These are phyloP conservation scores for Nothocercus julius DNA, from an alignment of 2,113 vertebrate genomes.

Conservation along the genomic window DNA sequence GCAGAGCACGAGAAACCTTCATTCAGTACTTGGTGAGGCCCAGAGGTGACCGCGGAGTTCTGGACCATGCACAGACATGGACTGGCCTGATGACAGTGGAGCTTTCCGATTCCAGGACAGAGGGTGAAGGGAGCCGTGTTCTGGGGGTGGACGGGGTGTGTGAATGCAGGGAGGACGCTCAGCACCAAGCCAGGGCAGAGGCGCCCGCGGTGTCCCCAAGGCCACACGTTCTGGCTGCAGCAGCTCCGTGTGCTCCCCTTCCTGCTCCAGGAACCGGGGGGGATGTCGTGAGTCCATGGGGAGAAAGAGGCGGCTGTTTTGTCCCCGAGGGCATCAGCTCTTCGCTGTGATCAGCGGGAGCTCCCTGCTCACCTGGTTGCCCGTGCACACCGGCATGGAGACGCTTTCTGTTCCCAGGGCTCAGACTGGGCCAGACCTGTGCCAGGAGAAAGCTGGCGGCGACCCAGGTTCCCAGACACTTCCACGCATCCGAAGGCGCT, in stretches of 20 bases:
- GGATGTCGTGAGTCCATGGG: neutral
- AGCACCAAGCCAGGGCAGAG: neutral
- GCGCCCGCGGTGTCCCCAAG: neutral
- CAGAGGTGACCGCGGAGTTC: neutral
- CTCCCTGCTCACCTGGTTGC: rapidly evolving
- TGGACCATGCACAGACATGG: neutral
- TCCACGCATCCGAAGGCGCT: neutral
- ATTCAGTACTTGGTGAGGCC: neutral
- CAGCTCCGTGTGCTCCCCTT: neutral
- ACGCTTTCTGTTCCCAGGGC: neutral
- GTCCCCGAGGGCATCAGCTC: neutral
- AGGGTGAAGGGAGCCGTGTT: neutral
- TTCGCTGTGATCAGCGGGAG: neutral
- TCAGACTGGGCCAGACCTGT: rapidly evolving
- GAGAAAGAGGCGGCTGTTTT: neutral
- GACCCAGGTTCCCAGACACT: neutral
- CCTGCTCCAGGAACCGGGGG: neutral
- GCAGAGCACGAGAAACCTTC: neutral
- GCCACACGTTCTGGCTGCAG: neutral
- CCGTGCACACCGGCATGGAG: rapidly evolving
- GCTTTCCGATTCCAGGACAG: neutral
- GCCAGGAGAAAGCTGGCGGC: neutral
- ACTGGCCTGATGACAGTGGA: neutral
- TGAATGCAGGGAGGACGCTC: neutral
- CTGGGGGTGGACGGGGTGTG: rapidly evolving